Percentiles rank a stretch among this genome's conserved stretches.
phyloP scores from a whole-genome alignment of 2,797 vertebrate species.

The Heliangelus exortis region DNA sequence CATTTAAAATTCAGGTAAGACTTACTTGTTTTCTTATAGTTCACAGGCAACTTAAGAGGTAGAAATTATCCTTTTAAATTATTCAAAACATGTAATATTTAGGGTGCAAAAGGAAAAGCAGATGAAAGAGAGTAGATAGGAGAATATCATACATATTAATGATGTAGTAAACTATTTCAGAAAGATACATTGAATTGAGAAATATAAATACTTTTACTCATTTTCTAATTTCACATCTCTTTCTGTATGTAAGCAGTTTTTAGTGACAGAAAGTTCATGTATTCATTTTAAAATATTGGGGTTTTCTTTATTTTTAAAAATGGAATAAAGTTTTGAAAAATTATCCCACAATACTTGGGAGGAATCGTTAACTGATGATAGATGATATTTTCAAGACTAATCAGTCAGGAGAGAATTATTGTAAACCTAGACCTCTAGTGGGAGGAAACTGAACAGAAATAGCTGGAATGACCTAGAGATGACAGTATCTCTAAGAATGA shows the following conservation, averaged over 20 bases:
- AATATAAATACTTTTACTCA: background rate
- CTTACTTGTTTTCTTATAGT: background rate
- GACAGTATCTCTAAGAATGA: background rate
- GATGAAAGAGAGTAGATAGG: background rate
- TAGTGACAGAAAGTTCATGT: background rate
- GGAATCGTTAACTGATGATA: background rate
- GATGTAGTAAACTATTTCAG: background rate
- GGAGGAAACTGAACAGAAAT: constrained; percentile 26
- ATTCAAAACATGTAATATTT: background rate
- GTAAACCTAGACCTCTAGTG: background rate
- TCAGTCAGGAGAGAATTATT: background rate
- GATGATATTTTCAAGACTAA: background rate
- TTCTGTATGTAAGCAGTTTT: background rate
- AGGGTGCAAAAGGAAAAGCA: background rate
- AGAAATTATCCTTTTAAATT: background rate
- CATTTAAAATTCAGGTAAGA: background rate
- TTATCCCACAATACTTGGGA: background rate
- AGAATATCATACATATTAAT: background rate
- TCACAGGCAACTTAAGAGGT: background rate
- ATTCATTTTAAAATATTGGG: background rate
- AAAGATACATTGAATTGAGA: background rate
- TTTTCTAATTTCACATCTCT: background rate
- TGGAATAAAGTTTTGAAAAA: background rate
- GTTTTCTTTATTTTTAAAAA: background rate
- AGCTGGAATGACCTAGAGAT: constrained; percentile 20